phyloP scores from a whole-genome alignment of 2,797 vertebrate genomes.

The Buceros bicornis region DNA sequence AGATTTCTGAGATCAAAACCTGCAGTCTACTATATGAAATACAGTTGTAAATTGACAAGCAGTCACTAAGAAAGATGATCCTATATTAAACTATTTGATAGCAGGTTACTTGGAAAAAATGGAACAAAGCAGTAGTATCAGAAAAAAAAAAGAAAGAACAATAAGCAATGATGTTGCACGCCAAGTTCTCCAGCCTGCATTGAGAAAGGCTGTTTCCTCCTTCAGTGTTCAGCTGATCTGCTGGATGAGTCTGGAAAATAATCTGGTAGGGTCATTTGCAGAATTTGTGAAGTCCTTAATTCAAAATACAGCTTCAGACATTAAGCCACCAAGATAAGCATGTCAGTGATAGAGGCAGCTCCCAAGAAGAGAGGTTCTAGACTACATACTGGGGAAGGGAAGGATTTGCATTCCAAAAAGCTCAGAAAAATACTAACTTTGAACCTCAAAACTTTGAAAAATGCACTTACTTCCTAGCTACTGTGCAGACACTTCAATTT shows the following conservation, averaged over 20 bases:
- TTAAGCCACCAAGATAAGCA: neutral
- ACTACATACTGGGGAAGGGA: neutral
- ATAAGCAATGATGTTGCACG: neutral
- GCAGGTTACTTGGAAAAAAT: neutral
- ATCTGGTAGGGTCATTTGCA: neutral
- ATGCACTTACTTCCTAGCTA: neutral
- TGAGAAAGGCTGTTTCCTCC: neutral
- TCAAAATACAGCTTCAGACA: neutral
- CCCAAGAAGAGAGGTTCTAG: neutral
- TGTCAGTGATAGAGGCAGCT: neutral
- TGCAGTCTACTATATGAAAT: neutral
- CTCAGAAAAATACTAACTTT: neutral
- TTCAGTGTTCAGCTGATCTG: neutral
- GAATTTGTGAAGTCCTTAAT: neutral
- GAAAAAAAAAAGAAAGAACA: neutral
- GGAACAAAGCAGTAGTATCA: neutral
- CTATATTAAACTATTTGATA: neutral
- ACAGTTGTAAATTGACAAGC: neutral
- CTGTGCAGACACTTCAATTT: neutral
- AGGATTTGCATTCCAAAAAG: neutral
- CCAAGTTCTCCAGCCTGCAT: neutral
- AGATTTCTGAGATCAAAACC: neutral
- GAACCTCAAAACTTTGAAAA: neutral
- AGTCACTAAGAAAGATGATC: neutral
- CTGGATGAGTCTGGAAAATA: neutral